Evolutionary conservation across 2,113 vertebrate genomes (phyloP).

Genomic region (Mustela lutreola): DNA sequence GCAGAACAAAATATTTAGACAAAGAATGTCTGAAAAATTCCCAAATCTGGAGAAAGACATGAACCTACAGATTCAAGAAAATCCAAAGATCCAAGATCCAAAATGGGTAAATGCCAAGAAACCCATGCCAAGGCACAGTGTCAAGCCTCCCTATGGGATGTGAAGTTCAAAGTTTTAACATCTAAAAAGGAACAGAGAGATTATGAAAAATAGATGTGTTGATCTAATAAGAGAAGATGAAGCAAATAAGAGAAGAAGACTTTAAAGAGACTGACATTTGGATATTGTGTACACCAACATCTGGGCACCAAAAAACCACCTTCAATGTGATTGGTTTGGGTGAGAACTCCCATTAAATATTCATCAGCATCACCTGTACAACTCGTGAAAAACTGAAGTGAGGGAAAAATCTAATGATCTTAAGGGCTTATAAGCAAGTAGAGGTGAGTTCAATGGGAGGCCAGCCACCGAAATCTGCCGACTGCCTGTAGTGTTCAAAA

Average conservation of each 20-base stretch:
- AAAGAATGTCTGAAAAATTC: background rate
- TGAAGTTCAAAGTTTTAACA: background rate
- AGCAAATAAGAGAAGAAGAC: background rate
- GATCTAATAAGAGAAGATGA: background rate
- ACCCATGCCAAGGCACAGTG: background rate
- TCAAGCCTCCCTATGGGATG: background rate
- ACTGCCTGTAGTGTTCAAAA: background rate
- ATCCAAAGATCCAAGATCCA: background rate
- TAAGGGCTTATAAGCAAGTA: background rate
- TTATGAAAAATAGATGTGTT: background rate
- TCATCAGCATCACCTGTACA: background rate
- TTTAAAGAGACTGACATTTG: background rate
- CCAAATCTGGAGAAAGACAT: background rate
- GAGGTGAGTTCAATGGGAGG: background rate
- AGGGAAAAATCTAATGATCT: background rate
- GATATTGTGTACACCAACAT: background rate
- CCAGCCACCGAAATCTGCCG: background rate
- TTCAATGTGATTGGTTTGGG: background rate
- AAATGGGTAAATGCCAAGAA: background rate
- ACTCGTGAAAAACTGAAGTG: background rate
- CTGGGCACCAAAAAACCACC: background rate
- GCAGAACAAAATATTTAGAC: background rate
- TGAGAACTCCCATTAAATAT: background rate
- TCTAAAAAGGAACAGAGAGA: slow-evolving; percentile 12
- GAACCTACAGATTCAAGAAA: background rate